Percentiles rank a stretch among this genome's conserved stretches.
Conservation (phyloP, 2,888 invertebrate species). For the Notodonta ziczac region DNA sequence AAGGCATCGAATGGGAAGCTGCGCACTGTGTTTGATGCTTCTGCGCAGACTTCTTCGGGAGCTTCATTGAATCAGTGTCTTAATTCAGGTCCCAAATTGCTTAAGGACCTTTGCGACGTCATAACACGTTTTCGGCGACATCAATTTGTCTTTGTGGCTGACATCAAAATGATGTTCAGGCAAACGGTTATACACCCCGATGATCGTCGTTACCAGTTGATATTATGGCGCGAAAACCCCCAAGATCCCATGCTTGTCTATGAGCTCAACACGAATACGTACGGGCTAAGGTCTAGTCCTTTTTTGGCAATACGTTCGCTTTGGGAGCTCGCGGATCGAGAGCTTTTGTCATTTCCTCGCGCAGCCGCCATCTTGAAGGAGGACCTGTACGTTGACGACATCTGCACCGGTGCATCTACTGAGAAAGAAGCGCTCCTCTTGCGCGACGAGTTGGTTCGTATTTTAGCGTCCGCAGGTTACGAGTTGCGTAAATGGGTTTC, state of each 20-base stretch:
- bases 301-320: neutral
- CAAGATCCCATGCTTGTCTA: neutral
- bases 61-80: too few species aligned
- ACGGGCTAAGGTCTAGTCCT: neutral
- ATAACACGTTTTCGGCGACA: neutral
- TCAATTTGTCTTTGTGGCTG: neutral
- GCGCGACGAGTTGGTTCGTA: neutral
- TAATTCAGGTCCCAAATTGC: neutral
- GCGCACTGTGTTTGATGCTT: too few species aligned
- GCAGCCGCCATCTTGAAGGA: neutral
- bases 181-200: neutral
- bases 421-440: neutral
- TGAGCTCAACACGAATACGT: constrained; percentile 2
- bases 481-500: too few species aligned
- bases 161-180: neutral
- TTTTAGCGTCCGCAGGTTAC: neutral
- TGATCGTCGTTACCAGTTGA: neutral
- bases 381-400: neutral
- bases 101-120: neutral
- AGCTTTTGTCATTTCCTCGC: neutral
- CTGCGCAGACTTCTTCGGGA: too few species aligned
- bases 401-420: neutral
- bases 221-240: neutral
- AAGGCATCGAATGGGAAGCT: too few species aligned
- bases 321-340: neutral